phyloP scores from a whole-genome alignment of 37 sponge, comb jelly and placozoan genomes.

The Hormiphora californensis region DNA sequence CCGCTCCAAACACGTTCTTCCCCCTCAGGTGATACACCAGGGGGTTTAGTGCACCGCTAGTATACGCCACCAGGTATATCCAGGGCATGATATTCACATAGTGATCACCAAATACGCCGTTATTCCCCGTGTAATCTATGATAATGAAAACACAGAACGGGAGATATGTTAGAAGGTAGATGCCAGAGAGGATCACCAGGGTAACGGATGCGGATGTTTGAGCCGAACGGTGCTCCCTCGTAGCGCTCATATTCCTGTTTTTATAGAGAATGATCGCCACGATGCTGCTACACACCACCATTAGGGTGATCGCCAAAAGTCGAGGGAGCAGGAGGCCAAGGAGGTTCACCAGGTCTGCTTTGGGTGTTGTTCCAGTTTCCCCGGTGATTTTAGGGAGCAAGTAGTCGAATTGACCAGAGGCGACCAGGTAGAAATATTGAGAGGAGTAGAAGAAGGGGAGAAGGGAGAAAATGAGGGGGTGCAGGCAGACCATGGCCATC shows the following conservation, averaged over 20 bases:
- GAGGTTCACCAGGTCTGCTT: not conserved
- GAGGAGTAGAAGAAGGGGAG: not conserved
- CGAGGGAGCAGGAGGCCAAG: not conserved
- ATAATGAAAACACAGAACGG: conserved; percentile 4
- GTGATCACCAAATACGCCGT: too few species aligned
- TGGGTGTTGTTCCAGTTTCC: not conserved
- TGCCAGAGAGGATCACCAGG: not conserved
- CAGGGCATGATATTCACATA: not conserved
- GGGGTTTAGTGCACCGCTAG: conserved; percentile 23
- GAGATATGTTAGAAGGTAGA: not conserved
- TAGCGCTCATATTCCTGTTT: not conserved
- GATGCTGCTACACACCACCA: not conserved
- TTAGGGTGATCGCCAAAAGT: not conserved
- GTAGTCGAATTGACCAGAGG: not conserved
- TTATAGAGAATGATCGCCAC: not conserved
- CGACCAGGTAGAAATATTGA: not conserved
- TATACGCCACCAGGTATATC: not conserved
- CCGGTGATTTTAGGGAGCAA: not conserved
- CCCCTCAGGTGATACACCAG: conserved; percentile 39
- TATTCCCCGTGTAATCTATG: not conserved
- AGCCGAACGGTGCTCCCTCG: not conserved
- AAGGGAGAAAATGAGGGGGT: not conserved
- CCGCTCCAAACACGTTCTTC: conserved; percentile 13
- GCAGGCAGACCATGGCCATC: not conserved
- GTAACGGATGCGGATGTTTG: not conserved